Evolutionary conservation across 2,113 vertebrate species (phyloP), one percentile per base, ranked within the genome.

Genomic region (Gallinago undulata): DNA sequence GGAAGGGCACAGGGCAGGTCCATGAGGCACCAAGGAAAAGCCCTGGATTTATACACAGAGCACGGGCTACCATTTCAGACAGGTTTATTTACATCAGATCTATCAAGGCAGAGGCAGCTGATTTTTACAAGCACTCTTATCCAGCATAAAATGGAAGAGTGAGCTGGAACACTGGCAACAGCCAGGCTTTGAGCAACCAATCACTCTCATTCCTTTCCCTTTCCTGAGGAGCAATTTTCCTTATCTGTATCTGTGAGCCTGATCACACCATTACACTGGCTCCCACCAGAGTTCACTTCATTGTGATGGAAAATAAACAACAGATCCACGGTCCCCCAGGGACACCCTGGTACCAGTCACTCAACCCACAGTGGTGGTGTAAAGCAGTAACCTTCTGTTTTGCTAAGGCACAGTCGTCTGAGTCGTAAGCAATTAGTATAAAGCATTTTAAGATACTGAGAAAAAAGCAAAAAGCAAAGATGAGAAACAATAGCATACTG

Each of bases 391-490:
- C 89, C 53, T 94, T 89, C 95, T 95, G 67, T 66, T 94, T 94
- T 91, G 74, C 63, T 87, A 83, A 73, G 5, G 3, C 5, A 4
- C 41, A 89, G 89, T 64, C 91, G 28, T 94, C 87, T 91, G 81
- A 92, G 62, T 62, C 6, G 5, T 82, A 87, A 93, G 82, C 55
- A 81, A 79, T 83, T 87, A 77, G 67, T 93, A 86, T 67, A 68
- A 95, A 92, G 35, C 74, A 53, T 87, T 92, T 96, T 69, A 81
- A 94, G 84, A 85, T 77, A 84, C 59, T 19, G 27, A 85, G 62
- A 89, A 95, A 96, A 94, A 84, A 93, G 67, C 87, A 94, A 96
- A 91, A 90, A 84, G 73, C 60, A 57, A 87, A 77, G 77, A 91
- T 73, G 87, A 66, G 55, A 94, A 95, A 96, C 91, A 94, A 94